phyloP scores from a whole-genome alignment of 2,888 invertebrate genomes.

The Notodonta dromedarius region DNA sequence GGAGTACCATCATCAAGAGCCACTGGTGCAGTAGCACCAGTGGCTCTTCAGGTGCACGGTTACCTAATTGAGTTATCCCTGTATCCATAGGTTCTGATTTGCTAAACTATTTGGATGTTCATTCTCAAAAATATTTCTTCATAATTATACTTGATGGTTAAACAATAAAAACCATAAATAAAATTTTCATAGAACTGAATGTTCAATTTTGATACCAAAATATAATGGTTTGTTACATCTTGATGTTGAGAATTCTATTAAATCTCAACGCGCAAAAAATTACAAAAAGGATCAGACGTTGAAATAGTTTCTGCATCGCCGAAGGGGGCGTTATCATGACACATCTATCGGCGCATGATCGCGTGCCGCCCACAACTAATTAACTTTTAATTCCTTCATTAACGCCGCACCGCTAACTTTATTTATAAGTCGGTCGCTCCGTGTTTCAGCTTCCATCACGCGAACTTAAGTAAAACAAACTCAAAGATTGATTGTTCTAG shows the following conservation, averaged over 20 bases:
- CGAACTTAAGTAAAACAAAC: constrained; percentile 2
- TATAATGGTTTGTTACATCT: no score
- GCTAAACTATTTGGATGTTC: no score
- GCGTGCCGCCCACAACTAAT: constrained; percentile 18
- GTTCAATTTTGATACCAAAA: no score
- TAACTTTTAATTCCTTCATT: constrained; percentile 29
- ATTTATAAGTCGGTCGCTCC: constrained; percentile 7
- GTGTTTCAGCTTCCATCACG: constrained; percentile 4
- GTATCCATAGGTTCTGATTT: no score
- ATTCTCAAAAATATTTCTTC: no score
- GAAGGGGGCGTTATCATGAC: constrained; percentile 6
- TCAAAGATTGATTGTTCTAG: background rate
- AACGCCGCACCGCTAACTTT: constrained; percentile 16
- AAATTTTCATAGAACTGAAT: no score
- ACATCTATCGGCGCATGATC: constrained; percentile 6
- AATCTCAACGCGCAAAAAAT: no score
- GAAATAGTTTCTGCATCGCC: background rate
- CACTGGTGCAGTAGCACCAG: no score
- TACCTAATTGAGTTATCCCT: background rate
- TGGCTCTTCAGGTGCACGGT: background rate
- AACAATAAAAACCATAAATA: no score
- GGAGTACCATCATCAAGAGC: no score
- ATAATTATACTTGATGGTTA: no score
- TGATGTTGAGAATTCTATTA: no score
- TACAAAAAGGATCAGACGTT: background rate